Evolutionary conservation across 2,113 vertebrate species (phyloP), one percentile per base, ranked within the genome.

Genomic region (Malurus cyaneus): DNA sequence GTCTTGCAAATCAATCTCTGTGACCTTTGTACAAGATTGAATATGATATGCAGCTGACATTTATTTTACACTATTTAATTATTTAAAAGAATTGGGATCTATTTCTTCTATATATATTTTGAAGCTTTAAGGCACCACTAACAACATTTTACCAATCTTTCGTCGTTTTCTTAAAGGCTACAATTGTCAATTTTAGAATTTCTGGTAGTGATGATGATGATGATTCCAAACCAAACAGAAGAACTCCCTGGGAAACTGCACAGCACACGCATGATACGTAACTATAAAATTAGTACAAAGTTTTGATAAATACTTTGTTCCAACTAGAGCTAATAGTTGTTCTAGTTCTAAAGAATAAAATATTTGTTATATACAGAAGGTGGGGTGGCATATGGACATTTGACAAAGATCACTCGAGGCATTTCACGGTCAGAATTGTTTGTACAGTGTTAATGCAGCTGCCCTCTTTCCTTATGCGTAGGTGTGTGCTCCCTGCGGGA

Each of bases 401-500:
- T 57, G 67, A 41, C 49, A 57, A 54, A 80, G 86, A 34, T 56
- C 19, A 19, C 71, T 47, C 2, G 12, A 83, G 74, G 92, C 69
- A 49, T 93, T 79, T 81, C 61, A 25, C 0, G 19, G 84, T 60
- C 12, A 9, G 80, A 70, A 29, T 2, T 42, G 69, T 59, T 50
- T 5, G 3, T 2, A 4, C 11, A 16, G 87, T 32, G 6, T 29
- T 29, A 39, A 32, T 1, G 12, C 85, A 71, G 79, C 53, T 71
- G 79, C 91, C 70, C 47, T 26, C 28, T 32, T 16, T 6, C n/a
- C 78, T 80, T 4, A 0, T 0, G 25, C 0, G 0, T 0, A 18
- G 64, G 17, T 56, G 67, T 7, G 26, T 34, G 52, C 11, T 54
- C 8, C 41, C 26, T 3, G 10, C 3, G 72, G 85, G 61, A 36